A percentile compares a stretch with the other conserved stretches of the same genome.
Evolutionary conservation across 2,113 vertebrate genomes (phyloP).

Genomic region (Pseudorasbora parva): DNA sequence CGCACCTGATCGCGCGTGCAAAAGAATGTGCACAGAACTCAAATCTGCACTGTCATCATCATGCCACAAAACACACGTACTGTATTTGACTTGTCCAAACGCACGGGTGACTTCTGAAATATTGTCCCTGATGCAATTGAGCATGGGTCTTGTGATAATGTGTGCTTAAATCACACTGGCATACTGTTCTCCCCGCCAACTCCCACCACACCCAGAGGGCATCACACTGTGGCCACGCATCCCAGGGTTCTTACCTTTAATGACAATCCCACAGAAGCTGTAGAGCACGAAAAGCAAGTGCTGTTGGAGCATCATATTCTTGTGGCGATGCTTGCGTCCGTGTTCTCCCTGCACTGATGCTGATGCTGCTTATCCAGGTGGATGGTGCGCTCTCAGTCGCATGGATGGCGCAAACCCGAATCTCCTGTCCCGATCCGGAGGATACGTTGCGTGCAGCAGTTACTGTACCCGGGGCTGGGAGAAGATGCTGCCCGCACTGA

Average conservation of each 20-base stretch:
- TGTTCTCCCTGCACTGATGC: slow-evolving; percentile 52
- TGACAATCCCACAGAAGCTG: slow-evolving; percentile 75
- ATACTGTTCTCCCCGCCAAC: slow-evolving; percentile 14
- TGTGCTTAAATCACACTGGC: slow-evolving; percentile 8
- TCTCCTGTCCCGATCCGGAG: slow-evolving; percentile 64
- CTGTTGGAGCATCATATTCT: slow-evolving; percentile 79
- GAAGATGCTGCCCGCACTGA: slow-evolving; percentile 67
- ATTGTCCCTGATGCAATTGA: neutral
- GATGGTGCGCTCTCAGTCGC: slow-evolving; percentile 66
- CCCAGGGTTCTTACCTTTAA: slow-evolving; percentile 75
- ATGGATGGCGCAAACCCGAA: slow-evolving; percentile 63
- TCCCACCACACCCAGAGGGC: slow-evolving; percentile 71
- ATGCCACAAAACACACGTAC: neutral
- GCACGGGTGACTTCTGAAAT: neutral
- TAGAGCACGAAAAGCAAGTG: slow-evolving; percentile 77
- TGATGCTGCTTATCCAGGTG: slow-evolving; percentile 76
- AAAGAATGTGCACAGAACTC: slow-evolving; percentile 6
- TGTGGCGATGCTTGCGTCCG: slow-evolving; percentile 64
- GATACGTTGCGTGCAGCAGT: slow-evolving; percentile 56
- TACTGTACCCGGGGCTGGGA: slow-evolving; percentile 68
- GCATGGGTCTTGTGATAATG: neutral
- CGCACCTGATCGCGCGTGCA: neutral
- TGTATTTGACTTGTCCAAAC: neutral
- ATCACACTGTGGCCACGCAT: slow-evolving; percentile 53
- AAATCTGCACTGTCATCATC: slow-evolving; percentile 44